A percentile compares a stretch with the other conserved stretches of the same genome.
Evolutionary conservation across 2,113 vertebrate species (phyloP).

Genomic region (Alectura lathami): DNA sequence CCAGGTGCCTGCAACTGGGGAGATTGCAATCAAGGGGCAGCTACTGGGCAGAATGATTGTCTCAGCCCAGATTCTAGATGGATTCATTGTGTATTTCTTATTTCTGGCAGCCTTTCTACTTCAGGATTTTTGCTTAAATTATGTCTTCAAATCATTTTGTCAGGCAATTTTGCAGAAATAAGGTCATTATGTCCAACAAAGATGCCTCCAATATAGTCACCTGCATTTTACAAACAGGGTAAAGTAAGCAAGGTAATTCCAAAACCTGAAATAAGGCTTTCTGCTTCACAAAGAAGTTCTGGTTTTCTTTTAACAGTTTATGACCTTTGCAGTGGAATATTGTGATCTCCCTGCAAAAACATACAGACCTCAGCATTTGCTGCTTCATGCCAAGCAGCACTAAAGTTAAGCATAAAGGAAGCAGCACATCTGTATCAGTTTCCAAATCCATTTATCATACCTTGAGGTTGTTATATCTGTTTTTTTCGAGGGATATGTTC

Average conservation of each 20-base stretch:
- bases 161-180: background rate
- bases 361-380: background rate
- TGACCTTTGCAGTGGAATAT: background rate
- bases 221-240: background rate
- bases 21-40: background rate
- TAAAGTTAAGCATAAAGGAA: background rate
- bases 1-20: background rate
- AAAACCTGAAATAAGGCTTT: background rate
- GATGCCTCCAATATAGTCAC: background rate
- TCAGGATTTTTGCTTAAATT: background rate
- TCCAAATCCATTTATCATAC: background rate
- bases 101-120: background rate
- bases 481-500: background rate
- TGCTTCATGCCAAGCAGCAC: background rate
- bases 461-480: background rate
- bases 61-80: background rate
- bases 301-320: background rate
- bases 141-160: background rate
- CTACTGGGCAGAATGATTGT: background rate
- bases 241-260: background rate
- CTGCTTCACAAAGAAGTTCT: background rate
- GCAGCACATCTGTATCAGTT: accelerated
- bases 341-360: background rate
- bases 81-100: background rate
- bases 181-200: background rate